Conservation (phyloP, 2,888 invertebrate species). For the Lasioglossum zephyrum region DNA sequence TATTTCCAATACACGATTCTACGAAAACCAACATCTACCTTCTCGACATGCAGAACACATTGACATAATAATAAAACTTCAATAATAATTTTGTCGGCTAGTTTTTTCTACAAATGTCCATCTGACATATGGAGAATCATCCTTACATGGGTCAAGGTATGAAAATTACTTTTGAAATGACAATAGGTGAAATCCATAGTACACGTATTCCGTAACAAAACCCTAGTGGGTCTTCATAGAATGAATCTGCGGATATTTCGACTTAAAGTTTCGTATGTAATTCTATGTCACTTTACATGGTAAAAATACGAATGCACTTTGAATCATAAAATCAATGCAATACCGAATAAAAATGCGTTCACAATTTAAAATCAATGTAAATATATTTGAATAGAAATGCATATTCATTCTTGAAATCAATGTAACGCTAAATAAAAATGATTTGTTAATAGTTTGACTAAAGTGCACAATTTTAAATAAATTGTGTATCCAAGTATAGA, state of each 20-base stretch:
- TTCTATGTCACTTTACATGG: not conserved
- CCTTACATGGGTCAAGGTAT: not conserved
- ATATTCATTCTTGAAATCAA: not conserved
- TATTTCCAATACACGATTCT: not conserved
- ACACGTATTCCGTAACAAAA: not conserved
- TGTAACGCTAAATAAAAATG: not conserved
- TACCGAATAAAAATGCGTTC: not conserved
- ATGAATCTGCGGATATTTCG: not conserved
- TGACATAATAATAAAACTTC: not conserved
- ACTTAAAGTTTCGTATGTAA: not conserved
- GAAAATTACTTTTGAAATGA: conserved; percentile 1
- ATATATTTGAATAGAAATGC: not conserved
- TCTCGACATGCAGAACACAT: not conserved
- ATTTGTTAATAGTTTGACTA: not conserved
- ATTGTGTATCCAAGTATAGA: not conserved
- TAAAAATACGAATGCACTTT: not conserved
- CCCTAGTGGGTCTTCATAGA: not conserved
- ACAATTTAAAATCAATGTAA: not conserved
- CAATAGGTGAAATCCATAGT: not conserved
- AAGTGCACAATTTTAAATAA: not conserved
- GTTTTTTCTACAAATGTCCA: not conserved
- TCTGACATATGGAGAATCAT: not conserved
- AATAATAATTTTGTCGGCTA: not conserved
- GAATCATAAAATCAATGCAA: not conserved
- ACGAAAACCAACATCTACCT: not conserved